These are phyloP conservation scores for Carcharodon carcharias DNA, from an alignment of 2,797 vertebrate genomes.

Conservation along the genomic window DNA sequence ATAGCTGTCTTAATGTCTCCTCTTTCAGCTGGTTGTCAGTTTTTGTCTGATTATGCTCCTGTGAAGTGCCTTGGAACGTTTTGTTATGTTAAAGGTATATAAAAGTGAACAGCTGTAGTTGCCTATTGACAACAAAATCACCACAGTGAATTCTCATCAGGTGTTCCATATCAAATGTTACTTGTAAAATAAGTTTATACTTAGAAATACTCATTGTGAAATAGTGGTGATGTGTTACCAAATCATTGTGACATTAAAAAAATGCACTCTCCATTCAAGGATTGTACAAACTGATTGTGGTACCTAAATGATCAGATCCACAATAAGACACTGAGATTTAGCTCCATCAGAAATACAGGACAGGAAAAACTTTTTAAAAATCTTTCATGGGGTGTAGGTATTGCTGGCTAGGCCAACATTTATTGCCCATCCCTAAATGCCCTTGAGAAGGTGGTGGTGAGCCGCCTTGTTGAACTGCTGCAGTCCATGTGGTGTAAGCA, in stretches of 20 bases:
- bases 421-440: no score
- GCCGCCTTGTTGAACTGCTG: no score
- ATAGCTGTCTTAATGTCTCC: neutral
- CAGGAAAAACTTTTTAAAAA: no score
- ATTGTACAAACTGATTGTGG: neutral
- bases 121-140: neutral
- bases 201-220: neutral
- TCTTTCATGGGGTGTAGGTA: no score
- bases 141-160: neutral
- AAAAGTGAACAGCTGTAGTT: neutral
- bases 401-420: no score
- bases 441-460: no score
- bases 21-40: no score
- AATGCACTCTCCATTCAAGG: neutral
- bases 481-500: no score
- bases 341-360: neutral
- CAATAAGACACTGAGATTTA: neutral
- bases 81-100: neutral
- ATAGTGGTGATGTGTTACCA: neutral
- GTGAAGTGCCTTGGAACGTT: neutral
- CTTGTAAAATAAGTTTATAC: neutral
- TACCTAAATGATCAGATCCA: neutral
- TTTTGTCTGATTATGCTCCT: neutral
- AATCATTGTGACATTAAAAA: neutral
- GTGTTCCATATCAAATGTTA: neutral